Base-by-base conservation (phyloP, 2,797 vertebrate genomes). In the Scarus forsteni region DNA sequence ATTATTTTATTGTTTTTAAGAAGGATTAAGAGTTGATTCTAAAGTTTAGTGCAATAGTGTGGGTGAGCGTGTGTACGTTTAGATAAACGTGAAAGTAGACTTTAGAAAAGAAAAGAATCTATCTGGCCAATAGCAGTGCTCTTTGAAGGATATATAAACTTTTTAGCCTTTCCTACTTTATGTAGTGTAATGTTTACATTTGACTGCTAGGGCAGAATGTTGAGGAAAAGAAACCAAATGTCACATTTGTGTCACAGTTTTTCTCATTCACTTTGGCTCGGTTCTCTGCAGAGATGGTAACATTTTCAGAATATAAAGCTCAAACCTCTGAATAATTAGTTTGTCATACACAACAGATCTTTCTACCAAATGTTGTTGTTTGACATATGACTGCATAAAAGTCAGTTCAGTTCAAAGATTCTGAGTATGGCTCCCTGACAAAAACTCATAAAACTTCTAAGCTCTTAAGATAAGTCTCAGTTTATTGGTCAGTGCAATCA, bases 131-230 rank as follows among this genome's bases (percentile, higher is more conserved):
- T 65, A 39, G 62, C 60, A 74, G 73, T 75, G 58, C 52, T 81
- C 48, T 59, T 36, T 43, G 70, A 73, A 61, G 73, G 65, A 82
- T 69, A 50, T 66, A 2, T 56, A 8, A 64, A 58, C 35, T 65
- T 79, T 86, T 82, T 82, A 80, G 88, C 84, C 85, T 91, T 90
- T 87, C 65, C 69, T 78, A 79, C 80, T 80, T 86, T 68, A 80
- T 52, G 86, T 90, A 82, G 87, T 89, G 84, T 80, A 79, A 90
- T 88, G 89, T 92, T 93, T 93, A 92, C 90, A 91, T 89, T 70
- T 68, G 81, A 73, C 79, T 14, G 61, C 64, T 86, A 78, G 80
- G 73, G 80, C 77, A 67, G 73, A 74, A 67, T 66, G 76, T 48
- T 76, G 44, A 54, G 70, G 75, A 74, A 73, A 80, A 75, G 60